phyloP scores from a whole-genome alignment of 2,888 invertebrate species.

The Drosophila mercatorum region DNA sequence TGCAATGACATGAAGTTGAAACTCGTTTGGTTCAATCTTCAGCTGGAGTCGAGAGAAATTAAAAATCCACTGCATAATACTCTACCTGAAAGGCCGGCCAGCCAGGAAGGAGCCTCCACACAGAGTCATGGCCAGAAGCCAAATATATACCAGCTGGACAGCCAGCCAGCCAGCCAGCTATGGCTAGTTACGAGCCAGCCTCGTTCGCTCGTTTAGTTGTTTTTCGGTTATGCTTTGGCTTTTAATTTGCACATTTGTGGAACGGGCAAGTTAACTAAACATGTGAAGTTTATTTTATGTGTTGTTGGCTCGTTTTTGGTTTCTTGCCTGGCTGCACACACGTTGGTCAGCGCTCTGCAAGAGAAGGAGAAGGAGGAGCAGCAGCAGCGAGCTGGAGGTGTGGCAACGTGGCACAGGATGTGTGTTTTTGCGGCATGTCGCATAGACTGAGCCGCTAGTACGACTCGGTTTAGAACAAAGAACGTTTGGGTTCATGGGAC shows the following conservation, averaged over 20 bases:
- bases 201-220: conserved; percentile 41
- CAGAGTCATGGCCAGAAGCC: conserved; percentile 27
- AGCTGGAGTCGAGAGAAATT: conserved; percentile 50
- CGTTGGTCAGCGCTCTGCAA: conserved; percentile 28
- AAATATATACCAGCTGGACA: conserved; percentile 4
- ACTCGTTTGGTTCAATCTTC: conserved; percentile 52
- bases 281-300: conserved; percentile 78
- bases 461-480: conserved; percentile 42
- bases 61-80: conserved; percentile 58
- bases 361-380: not conserved
- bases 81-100: conserved; percentile 15
- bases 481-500: conserved; percentile 41
- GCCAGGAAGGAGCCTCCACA: conserved; percentile 30
- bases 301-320: conserved; percentile 59
- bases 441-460: conserved; percentile 39
- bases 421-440: conserved; percentile 45
- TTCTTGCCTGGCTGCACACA: conserved; percentile 59
- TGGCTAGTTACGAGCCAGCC: conserved; percentile 3
- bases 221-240: conserved; percentile 66
- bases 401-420: conserved; percentile 33
- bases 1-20: conserved; percentile 57
- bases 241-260: conserved; percentile 65
- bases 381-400: not conserved
- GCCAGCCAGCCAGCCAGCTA: not conserved
- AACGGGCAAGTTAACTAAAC: conserved; percentile 72